Conservation (phyloP, 1,140 invertebrate genomes). For the Apis cerana region DNA sequence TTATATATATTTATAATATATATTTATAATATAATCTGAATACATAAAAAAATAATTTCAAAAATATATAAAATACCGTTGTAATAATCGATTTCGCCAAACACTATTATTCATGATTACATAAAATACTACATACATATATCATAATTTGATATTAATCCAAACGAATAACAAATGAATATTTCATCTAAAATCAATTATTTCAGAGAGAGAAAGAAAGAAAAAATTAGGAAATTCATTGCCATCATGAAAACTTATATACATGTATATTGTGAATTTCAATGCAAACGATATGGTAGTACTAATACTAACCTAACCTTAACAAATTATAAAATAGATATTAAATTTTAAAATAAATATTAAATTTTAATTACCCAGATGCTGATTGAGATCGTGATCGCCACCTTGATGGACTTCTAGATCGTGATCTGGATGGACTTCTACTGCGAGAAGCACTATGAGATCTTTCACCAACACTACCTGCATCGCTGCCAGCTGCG, state of each 20-base stretch:
- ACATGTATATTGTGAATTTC: background rate
- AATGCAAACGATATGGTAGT: background rate
- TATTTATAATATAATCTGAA: background rate
- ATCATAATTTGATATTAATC: background rate
- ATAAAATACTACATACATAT: background rate
- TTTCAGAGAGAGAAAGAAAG: background rate
- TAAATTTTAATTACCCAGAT: constrained; percentile 57
- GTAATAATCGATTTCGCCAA: background rate
- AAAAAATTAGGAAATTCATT: too few relatives aligned
- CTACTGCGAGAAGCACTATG: constrained; percentile 63
- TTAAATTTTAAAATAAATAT: background rate
- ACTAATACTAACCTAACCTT: background rate
- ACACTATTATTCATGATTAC: background rate
- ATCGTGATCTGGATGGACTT: constrained; percentile 62
- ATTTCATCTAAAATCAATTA: background rate
- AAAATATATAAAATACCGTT: background rate
- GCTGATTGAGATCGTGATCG: constrained; percentile 66
- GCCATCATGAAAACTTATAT: background rate
- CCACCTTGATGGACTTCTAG: constrained; percentile 63
- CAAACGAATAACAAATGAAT: background rate
- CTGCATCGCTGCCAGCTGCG: constrained; percentile 57
- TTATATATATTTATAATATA: background rate
- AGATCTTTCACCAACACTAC: constrained; percentile 54
- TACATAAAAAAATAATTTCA: background rate
- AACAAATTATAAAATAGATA: background rate